Base-by-base conservation (phyloP, 53 echinoderm and acorn worm species). In the Holothuria leucospilota region DNA sequence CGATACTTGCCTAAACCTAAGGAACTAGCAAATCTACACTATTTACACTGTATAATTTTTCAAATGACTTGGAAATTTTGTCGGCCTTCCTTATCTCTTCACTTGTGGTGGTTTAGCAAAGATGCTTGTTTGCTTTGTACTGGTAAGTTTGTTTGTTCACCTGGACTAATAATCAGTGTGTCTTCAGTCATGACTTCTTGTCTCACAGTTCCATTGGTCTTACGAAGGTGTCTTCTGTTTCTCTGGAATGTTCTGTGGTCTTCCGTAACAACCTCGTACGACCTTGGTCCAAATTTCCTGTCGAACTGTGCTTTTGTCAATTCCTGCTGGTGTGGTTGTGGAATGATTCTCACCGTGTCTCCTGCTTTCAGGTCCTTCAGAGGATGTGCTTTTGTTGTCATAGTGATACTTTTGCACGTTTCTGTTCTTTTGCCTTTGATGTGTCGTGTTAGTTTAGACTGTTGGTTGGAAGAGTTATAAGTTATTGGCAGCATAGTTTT, bases 301-400 rank as follows among this genome's bases (percentile, higher is more conserved):
- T 71, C 39, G 9, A 86, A 59, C 7, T 58, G 0, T 34, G 78
- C 93, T 67, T 87, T 89, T 69, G 49, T 63, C 89, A 87, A 89
- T 58, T 86, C 51, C 29, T 90, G 56, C 3, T 1, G 34, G 51
- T 77, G 58, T 6, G 81, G 16, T 25, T 62, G 26, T n/a, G 92
- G 84, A 52, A 83, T 86, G 68, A 90, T 68, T 10, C 90, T 84
- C 7, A 93, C 90, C 2, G 69, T 29, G 39, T 87, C 90, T 27
- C 93, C 88, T 38, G 77, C 25, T 68, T 86, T 86, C 68, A 89
- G 69, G 21, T 82, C 60, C n/a, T 61, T 42, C 34, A 88, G 51
- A 39, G 80, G 88, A 29, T 77, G 85, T 28, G 92, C 82, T n/a
- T 56, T 26, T 39, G n/a, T 51, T 34, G 34, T 34, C 34, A 34